Conservation (phyloP, 2,113 vertebrate species). For the Todiramphus saurophagus region DNA sequence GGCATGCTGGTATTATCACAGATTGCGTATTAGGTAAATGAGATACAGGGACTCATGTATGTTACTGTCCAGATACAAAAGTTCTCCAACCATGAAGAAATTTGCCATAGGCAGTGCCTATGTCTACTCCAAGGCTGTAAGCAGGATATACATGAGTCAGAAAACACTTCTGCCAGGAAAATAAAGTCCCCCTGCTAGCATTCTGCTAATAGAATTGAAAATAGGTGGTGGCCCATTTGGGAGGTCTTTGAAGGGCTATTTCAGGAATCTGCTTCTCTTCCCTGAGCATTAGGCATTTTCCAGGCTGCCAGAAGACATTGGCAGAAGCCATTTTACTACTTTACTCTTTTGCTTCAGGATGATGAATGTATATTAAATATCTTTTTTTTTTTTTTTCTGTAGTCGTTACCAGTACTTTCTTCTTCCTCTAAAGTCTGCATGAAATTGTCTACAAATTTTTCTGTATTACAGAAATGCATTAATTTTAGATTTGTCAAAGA, state of each 20-base stretch:
- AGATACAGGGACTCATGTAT: not conserved
- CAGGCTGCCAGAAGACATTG: not conserved
- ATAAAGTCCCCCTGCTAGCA: not conserved
- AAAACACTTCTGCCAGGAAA: not conserved
- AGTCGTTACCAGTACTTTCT: not conserved
- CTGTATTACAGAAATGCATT: not conserved
- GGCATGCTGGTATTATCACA: not conserved
- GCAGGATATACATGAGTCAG: not conserved
- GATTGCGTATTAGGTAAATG: not conserved
- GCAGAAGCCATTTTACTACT: not conserved
- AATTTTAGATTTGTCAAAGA: not conserved
- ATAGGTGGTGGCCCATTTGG: not conserved
- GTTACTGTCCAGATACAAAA: not conserved
- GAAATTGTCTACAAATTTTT: not conserved
- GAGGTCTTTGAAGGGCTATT: not conserved
- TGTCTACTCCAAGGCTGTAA: not conserved
- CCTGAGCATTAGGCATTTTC: not conserved
- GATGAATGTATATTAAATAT: not conserved
- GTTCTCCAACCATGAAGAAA: not conserved
- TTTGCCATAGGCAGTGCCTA: not conserved
- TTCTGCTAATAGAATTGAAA: not conserved
- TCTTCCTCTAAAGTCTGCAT: not conserved
- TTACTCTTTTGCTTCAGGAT: not conserved
- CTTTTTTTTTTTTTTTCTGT: not conserved
- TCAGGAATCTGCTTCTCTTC: not conserved